Conservation (phyloP, 2,888 invertebrate species). For the Acanthosepion pharaonis region DNA sequence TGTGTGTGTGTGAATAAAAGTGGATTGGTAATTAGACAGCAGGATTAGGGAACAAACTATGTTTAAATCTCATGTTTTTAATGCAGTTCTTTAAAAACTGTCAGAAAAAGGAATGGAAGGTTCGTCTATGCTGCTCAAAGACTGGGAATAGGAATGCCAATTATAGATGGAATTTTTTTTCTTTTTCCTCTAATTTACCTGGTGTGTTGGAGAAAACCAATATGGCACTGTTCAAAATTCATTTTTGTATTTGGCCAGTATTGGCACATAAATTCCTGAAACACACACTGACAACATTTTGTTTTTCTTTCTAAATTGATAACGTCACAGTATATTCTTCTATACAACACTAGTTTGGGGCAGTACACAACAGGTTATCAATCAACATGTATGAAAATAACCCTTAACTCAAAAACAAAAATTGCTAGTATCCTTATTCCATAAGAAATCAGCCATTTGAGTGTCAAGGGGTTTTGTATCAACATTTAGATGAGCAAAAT, state of each 20-base stretch:
- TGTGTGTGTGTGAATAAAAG: background rate
- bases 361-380: background rate
- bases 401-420: background rate
- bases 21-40: background rate
- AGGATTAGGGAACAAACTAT: background rate
- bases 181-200: background rate
- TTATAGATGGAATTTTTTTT: background rate
- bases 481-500: constrained; percentile 1
- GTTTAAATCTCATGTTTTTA: background rate
- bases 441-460: background rate
- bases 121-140: background rate
- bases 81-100: too few relatives aligned
- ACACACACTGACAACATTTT: background rate
- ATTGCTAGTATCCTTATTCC: background rate
- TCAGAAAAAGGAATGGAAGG: background rate
- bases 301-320: background rate
- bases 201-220: background rate
- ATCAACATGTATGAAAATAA: background rate
- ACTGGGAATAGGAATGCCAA: constrained; percentile 8
- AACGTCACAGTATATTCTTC: background rate
- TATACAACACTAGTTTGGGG: constrained; percentile 20
- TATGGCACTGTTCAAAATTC: background rate
- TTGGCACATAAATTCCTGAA: background rate
- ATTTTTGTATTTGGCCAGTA: background rate
- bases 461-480: background rate